phyloP scores from a whole-genome alignment of 2,797 vertebrate species.

The Falco peregrinus region DNA sequence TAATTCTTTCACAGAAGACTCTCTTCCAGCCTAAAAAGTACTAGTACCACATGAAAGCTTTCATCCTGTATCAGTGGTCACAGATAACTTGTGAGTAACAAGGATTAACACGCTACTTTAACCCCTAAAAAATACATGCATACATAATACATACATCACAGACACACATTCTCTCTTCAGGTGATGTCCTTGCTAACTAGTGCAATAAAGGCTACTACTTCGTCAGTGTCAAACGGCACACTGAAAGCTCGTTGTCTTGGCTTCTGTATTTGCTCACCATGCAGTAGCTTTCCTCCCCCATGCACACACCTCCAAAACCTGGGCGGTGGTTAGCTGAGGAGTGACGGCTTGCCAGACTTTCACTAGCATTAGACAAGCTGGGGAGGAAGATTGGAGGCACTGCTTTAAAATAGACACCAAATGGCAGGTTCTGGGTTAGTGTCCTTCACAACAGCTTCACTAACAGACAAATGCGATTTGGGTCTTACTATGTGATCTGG shows the following conservation, averaged over 20 bases:
- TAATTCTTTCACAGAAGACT: neutral
- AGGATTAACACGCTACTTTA: neutral
- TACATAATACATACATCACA: neutral
- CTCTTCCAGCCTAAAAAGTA: neutral
- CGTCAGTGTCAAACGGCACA: neutral
- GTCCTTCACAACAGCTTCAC: neutral
- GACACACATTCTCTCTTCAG: neutral
- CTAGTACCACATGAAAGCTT: neutral
- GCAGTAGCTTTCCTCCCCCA: neutral
- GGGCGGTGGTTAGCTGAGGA: neutral
- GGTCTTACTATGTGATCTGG: neutral
- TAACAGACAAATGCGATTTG: neutral
- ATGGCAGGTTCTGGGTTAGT: neutral
- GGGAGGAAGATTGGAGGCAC: neutral
- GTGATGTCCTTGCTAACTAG: neutral
- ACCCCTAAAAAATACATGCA: neutral
- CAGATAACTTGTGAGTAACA: neutral
- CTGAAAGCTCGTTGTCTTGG: neutral
- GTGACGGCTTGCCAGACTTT: neutral
- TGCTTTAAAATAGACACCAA: neutral
- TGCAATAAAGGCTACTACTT: rapidly evolving
- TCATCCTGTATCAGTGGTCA: rapidly evolving
- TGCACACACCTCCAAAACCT: too few relatives aligned
- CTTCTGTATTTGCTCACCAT: neutral
- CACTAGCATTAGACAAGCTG: neutral